phyloP scores from a whole-genome alignment of 2,888 invertebrate genomes.

The Aphodius granarius region DNA sequence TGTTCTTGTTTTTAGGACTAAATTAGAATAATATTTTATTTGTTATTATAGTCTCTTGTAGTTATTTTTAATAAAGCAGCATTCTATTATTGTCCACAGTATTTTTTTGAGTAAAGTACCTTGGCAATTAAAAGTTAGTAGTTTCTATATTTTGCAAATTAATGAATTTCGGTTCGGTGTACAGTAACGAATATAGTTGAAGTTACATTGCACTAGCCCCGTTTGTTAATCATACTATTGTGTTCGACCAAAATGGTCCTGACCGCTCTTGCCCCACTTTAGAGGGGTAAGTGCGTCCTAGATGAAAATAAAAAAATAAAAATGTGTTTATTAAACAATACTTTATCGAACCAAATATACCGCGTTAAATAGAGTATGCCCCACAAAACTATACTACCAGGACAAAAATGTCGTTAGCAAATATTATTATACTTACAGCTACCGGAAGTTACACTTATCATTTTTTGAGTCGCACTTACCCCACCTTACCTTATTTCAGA shows the following conservation, averaged over 20 bases:
- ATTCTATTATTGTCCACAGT: neutral
- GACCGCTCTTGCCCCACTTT: slow-evolving; percentile 21
- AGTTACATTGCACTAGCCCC: slow-evolving; percentile 23
- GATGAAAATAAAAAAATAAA: too few relatives aligned
- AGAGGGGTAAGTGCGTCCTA: slow-evolving; percentile 16
- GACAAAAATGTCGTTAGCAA: too few relatives aligned
- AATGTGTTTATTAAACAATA: slow-evolving; percentile 11
- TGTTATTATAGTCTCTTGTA: slow-evolving; percentile 25
- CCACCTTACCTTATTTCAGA: slow-evolving; percentile 16
- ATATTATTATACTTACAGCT: neutral
- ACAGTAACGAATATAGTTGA: slow-evolving; percentile 21
- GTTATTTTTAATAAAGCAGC: slow-evolving; percentile 2
- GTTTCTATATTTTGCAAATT: slow-evolving; percentile 10
- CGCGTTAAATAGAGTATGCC: slow-evolving; percentile 9
- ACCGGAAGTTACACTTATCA: slow-evolving; percentile 12
- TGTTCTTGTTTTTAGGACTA: neutral
- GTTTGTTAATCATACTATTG: slow-evolving; percentile 14
- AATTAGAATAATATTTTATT: slow-evolving; percentile 14
- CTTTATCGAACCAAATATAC: slow-evolving; percentile 12
- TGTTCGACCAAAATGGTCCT: slow-evolving; percentile 11
- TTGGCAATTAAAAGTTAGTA: slow-evolving; percentile 20
- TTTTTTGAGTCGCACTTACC: slow-evolving; percentile 15
- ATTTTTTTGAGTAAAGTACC: too few relatives aligned
- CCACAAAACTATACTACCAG: slow-evolving; percentile 14
- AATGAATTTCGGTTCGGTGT: slow-evolving; percentile 11